phyloP scores from a whole-genome alignment of 1,140 invertebrate genomes.

The Steinernema feltiae region DNA sequence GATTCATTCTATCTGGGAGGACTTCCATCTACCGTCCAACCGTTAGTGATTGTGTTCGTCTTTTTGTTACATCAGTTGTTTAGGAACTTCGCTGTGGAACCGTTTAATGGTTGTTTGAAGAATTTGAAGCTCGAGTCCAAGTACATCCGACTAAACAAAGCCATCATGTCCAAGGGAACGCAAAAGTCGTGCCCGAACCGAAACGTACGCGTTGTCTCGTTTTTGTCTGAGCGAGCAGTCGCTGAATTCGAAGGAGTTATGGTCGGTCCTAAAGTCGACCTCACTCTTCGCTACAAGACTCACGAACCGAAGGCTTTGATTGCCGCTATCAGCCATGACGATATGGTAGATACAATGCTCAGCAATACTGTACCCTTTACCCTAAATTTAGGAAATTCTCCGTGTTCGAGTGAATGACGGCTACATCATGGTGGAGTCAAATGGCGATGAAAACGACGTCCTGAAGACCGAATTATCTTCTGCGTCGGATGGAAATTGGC shows the following conservation, averaged over 20 bases:
- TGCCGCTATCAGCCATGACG: slow-evolving; percentile 68
- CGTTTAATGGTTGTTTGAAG: slow-evolving; percentile 89
- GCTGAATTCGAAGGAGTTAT: slow-evolving; percentile 57
- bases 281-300: slow-evolving; percentile 85
- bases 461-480: slow-evolving; percentile 61
- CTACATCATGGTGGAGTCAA: slow-evolving; percentile 65
- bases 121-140: slow-evolving; percentile 70
- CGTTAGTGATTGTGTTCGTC: slow-evolving; percentile 32
- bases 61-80: slow-evolving; percentile 17
- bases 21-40: slow-evolving; percentile 42
- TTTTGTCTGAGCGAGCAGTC: slow-evolving; percentile 52
- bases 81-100: slow-evolving; percentile 61
- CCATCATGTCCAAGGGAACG: slow-evolving; percentile 69
- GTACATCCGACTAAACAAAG: slow-evolving; percentile 73
- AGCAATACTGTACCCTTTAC: not conserved
- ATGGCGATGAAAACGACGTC: slow-evolving; percentile 48
- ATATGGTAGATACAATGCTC: slow-evolving; percentile 54
- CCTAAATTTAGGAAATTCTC: slow-evolving; percentile 61
- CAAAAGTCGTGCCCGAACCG: slow-evolving; percentile 76
- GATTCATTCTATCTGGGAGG: slow-evolving; percentile 79
- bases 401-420: slow-evolving; percentile 69
- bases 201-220: slow-evolving; percentile 63
- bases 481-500: slow-evolving; percentile 77
- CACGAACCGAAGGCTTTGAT: slow-evolving; percentile 70
- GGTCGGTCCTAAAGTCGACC: slow-evolving; percentile 61